Percentiles rank a stretch among this genome's conserved stretches.
These are phyloP conservation scores for Megastigmus dorsalis DNA, from an alignment of 2,888 invertebrate species.

Conservation along the genomic window DNA sequence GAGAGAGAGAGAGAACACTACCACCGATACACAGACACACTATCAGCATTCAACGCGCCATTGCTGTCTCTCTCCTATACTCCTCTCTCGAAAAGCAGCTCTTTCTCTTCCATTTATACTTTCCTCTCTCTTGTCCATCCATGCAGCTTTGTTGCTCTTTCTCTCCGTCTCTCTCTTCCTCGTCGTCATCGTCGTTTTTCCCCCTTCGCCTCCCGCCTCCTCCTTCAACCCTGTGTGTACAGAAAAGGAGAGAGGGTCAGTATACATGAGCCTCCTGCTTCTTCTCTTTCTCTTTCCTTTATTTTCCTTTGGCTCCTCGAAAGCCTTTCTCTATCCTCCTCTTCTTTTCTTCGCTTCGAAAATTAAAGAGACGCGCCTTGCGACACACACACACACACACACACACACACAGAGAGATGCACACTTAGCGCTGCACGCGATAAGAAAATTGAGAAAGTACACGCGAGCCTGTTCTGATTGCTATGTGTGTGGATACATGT, in stretches of 20 bases:
- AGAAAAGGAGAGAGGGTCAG: slow-evolving; percentile 2
- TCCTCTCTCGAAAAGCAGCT: too few species aligned
- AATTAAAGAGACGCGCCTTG: slow-evolving; percentile 44
- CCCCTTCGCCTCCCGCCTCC: too few species aligned
- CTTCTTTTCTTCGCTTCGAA: slow-evolving; percentile 26
- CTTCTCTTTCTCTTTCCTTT: neutral
- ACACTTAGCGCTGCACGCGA: slow-evolving; percentile 10
- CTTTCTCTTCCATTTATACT: too few species aligned
- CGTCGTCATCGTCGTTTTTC: too few species aligned
- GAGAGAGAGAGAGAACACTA: neutral
- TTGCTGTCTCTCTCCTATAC: too few species aligned
- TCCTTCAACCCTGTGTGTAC: too few species aligned
- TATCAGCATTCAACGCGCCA: too few species aligned
- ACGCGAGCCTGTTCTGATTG: neutral
- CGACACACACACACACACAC: neutral
- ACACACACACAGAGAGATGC: neutral
- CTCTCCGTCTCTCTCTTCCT: too few species aligned
- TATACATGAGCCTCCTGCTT: neutral
- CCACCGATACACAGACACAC: too few species aligned
- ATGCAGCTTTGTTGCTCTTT: too few species aligned
- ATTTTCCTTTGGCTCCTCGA: too few species aligned
- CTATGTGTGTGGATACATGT: neutral
- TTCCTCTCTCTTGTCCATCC: too few species aligned
- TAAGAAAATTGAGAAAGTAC: slow-evolving; percentile 31
- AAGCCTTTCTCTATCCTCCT: neutral